Evolutionary conservation across 2,113 vertebrate species (phyloP), one percentile per base, ranked within the genome.

Genomic region (Campylomormyrus numenius): DNA sequence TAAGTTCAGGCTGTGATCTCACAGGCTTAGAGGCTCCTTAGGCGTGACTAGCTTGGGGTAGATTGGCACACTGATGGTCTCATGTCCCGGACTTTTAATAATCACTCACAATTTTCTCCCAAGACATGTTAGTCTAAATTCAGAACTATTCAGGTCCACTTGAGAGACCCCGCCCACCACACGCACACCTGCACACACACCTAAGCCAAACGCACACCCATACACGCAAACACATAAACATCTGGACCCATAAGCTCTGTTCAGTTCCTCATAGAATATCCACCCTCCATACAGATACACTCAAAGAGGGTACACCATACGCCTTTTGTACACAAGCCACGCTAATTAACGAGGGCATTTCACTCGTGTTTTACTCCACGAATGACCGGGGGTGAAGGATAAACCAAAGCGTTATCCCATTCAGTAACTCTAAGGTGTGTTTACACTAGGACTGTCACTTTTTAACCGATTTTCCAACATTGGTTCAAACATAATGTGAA

Each of bases 181-280:
- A 52, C 45, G 3, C 21, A n/a, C 9, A 85, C 84, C 45, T 4
- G 35, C 35, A 90, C 87, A 86, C 58, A 70, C 62, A 31, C 62
- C 62, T 31, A 70, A 70, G 10, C n/a, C 62, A 4, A 27, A 10
- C n/a, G 9, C 49, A 90, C 56, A 80, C 35, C 89, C 58, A 87
- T 45, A 89, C 87, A 77, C 85, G 49, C 58, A 90, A 70, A 88
- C 66, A 85, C 62, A 90, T n/a, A 86, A 39, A 86, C 56, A 87
- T 70, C n/a, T 31, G n/a, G n/a, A 31, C 62, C 62, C n/a, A 70
- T 70, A 31, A 70, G 11, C 62, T 70, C 24, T 62, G 56, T n/a
- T 62, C 56, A 62, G 56, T 62, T 62, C 62, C 62, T 70, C 62
- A 70, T 4, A 31, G 62, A 31, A 70, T 10, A 62, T 3, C n/a